phyloP scores from a whole-genome alignment of 2,113 vertebrate genomes.

The Charadrius vociferus region DNA sequence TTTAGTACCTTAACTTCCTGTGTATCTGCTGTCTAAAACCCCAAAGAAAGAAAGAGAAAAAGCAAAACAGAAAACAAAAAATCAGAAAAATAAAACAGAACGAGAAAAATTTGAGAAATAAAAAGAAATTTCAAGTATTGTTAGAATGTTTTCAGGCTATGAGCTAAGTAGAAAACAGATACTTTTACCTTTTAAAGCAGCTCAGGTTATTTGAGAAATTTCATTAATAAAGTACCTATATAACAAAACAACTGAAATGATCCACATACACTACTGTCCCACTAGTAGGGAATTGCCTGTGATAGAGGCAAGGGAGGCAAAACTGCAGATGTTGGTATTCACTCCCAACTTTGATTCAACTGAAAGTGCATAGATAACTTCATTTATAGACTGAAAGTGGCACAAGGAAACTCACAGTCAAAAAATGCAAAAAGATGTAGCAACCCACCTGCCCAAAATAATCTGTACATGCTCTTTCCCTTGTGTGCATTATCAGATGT shows the following conservation, averaged over 20 bases:
- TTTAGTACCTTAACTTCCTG: conserved; percentile 18
- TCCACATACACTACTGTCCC: fast-evolving
- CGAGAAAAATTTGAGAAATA: background rate
- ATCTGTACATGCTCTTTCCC: background rate
- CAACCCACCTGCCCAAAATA: background rate
- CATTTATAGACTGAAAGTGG: background rate
- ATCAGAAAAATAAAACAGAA: background rate
- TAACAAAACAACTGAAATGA: background rate
- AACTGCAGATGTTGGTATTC: background rate
- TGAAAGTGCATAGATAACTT: background rate
- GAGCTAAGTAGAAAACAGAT: background rate
- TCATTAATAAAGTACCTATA: background rate
- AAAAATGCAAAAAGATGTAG: background rate
- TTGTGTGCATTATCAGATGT: background rate
- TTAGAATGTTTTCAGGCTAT: background rate
- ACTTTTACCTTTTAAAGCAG: background rate
- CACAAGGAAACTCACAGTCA: background rate
- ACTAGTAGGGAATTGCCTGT: background rate
- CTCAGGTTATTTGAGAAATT: background rate
- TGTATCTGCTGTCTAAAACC: background rate
- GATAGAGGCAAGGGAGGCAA: background rate
- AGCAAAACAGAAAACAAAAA: background rate
- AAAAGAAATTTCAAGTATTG: background rate
- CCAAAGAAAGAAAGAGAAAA: background rate
- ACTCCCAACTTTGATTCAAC: background rate